phyloP scores from a whole-genome alignment of 2,888 invertebrate species.

The Eurytoma californica region DNA sequence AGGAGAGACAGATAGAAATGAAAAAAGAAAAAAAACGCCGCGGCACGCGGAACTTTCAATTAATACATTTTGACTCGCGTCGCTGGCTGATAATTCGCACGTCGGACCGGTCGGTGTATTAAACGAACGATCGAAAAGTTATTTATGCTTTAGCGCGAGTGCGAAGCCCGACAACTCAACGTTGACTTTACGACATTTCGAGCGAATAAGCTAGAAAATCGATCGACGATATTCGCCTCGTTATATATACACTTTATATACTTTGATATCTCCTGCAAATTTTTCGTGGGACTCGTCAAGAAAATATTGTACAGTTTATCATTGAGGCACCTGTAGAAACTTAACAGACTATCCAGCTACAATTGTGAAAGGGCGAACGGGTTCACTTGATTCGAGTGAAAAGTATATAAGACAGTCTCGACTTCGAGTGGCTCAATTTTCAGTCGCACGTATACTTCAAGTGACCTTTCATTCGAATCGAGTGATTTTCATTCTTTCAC shows the following conservation, averaged over 20 bases:
- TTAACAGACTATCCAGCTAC: too few species aligned
- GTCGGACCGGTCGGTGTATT: constrained; percentile 3
- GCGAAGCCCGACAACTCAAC: constrained; percentile 4
- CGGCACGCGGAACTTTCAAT: constrained; percentile 5
- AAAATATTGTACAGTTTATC: too few species aligned
- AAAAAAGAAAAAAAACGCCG: neutral
- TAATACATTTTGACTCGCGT: constrained; percentile 3
- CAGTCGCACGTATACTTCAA: too few species aligned
- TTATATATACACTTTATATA: too few species aligned
- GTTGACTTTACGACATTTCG: constrained; percentile 16
- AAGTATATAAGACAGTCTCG: neutral
- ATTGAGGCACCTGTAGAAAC: too few species aligned
- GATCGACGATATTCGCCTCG: too few species aligned
- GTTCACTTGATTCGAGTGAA: neutral
- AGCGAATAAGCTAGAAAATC: constrained; percentile 3
- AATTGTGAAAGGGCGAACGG: neutral
- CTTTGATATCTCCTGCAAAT: too few species aligned
- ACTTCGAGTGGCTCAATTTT: neutral
- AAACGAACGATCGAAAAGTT: neutral
- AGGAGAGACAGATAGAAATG: too few species aligned
- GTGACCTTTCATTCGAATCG: too few species aligned
- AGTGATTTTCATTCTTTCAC: too few species aligned
- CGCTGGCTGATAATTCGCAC: neutral
- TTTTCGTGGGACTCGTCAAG: too few species aligned
- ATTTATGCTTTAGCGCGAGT: neutral